Evolutionary conservation across 53 echinoderm and acorn worm species (phyloP), one percentile per base, ranked within the genome.

Genomic region (Crossaster papposus): DNA sequence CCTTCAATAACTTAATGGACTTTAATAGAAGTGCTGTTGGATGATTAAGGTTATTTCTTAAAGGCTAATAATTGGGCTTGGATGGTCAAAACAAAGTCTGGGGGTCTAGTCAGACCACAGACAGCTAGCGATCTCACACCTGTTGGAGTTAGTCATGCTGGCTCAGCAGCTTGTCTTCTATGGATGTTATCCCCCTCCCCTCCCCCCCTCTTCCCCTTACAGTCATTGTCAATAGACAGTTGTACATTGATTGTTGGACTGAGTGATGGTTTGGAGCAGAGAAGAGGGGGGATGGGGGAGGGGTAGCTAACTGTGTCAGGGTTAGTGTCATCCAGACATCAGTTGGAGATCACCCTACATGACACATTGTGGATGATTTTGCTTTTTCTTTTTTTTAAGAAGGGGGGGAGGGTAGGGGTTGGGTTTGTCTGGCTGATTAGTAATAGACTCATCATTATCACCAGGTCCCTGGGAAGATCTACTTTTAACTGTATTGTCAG

Each of bases 341-440:
- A n/a, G n/a, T 55, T 30, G 31, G 31, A 63, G 81, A 55, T 58
- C 54, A 32, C 81, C 62, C 54, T 6, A 37, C 20, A 84, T 84
- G 84, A 84, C 84, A 84, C 84, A 84, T 84, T 37, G 44, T 44
- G 84, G 52, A 84, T 84, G 84, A 84, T 51, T 84, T 84, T 44
- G 84, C 84, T 53, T 51, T 26, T 84, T 84, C 53, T 26, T 29
- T n/a, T n/a, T n/a, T n/a, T n/a, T n/a, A n/a, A n/a, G n/a, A n/a
- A n/a, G n/a, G n/a, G n/a, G n/a, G n/a, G n/a, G n/a, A n/a, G n/a
- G 52, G 50, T 4, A 4, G 36, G 17, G 2, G 31, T 22, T 33
- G 15, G 74, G 35, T 73, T 14, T 33, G 74, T 36, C 15, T 73
- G 74, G 35, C 22, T 51, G 78, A 14, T 78, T 78, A 51, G 50